These are phyloP conservation scores for Scomber colias DNA, from an alignment of 2,113 vertebrate species.

Conservation along the genomic window DNA sequence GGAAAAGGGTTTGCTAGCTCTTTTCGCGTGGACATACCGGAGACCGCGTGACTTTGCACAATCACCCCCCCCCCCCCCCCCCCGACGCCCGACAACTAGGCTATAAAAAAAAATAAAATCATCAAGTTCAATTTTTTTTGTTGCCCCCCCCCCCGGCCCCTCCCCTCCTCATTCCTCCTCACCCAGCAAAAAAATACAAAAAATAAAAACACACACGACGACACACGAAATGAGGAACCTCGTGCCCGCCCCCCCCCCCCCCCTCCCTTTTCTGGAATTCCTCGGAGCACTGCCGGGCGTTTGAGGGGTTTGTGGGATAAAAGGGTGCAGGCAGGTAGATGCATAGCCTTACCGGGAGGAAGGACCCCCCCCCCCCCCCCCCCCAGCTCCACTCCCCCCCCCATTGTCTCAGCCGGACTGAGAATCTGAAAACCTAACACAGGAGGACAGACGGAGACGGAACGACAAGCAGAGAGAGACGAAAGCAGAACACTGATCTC, in stretches of 20 bases:
- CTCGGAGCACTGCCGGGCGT: conserved; percentile 50
- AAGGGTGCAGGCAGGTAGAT: conserved; percentile 18
- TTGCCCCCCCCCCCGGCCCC: not conserved
- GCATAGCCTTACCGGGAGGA: conserved; percentile 83
- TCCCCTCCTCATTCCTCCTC: conserved; percentile 20
- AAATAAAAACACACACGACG: conserved; percentile 6
- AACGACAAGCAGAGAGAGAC: conserved; percentile 16
- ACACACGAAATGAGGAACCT: conserved; percentile 14
- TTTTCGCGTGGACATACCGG: conserved; percentile 94
- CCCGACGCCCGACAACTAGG: conserved; percentile 77
- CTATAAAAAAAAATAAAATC: conserved; percentile 86
- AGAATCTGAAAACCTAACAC: conserved; percentile 90
- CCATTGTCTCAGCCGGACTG: conserved; percentile 97
- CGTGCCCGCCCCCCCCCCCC: not conserved
- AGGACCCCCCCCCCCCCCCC: too few species aligned
- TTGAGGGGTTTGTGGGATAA: conserved; percentile 30
- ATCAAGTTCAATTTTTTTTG: conserved; percentile 86
- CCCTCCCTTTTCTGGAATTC: conserved; percentile 31
- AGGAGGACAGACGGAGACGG: conserved; percentile 75
- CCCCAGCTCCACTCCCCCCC: conserved; percentile 59
- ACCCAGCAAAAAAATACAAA: not conserved
- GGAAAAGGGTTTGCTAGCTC: conserved; percentile 99
- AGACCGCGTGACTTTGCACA: conserved; percentile 99
- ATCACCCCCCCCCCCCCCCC: conserved; percentile 89
- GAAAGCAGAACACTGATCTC: conserved; percentile 22